Evolutionary conservation across 2,888 invertebrate genomes (phyloP).

Genomic region (Cerceris rybyensis): DNA sequence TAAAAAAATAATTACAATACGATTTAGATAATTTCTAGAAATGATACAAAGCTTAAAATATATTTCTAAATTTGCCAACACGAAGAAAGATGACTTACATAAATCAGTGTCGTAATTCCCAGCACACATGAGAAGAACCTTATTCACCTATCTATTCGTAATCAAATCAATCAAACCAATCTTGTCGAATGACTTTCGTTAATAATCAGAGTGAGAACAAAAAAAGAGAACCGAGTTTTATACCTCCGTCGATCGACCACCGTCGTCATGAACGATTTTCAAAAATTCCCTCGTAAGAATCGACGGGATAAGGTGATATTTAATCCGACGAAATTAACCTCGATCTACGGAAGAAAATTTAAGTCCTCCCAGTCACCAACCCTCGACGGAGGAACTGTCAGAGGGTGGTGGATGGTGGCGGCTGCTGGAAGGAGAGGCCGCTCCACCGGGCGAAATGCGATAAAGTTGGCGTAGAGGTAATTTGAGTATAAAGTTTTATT

Average conservation of each 20-base stretch:
- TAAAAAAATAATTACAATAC: too few relatives aligned
- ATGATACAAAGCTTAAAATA: background rate
- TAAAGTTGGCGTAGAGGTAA: conserved; percentile 81
- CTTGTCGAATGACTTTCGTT: too few relatives aligned
- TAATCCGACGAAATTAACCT: conserved; percentile 52
- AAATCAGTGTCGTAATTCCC: too few relatives aligned
- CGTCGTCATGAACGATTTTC: background rate
- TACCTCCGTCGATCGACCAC: background rate
- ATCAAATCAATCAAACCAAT: too few relatives aligned
- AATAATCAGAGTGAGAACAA: too few relatives aligned
- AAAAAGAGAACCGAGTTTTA: too few relatives aligned
- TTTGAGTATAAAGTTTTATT: conserved; percentile 82
- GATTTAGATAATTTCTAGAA: too few relatives aligned
- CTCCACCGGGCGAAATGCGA: conserved; percentile 74
- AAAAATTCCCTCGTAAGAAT: background rate
- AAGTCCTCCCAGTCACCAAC: conserved; percentile 46
- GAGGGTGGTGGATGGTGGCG: conserved; percentile 32
- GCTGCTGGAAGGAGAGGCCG: conserved; percentile 33
- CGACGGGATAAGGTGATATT: conserved; percentile 1
- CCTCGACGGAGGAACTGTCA: conserved; percentile 45
- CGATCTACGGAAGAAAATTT: conserved; percentile 47
- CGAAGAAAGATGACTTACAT: background rate
- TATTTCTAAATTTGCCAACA: background rate
- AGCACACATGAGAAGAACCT: too few relatives aligned
- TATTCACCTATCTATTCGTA: too few relatives aligned